Percentiles rank a stretch among this genome's conserved stretches.
phyloP scores from a whole-genome alignment of 2,888 invertebrate species.

The Orthosia cruda region DNA sequence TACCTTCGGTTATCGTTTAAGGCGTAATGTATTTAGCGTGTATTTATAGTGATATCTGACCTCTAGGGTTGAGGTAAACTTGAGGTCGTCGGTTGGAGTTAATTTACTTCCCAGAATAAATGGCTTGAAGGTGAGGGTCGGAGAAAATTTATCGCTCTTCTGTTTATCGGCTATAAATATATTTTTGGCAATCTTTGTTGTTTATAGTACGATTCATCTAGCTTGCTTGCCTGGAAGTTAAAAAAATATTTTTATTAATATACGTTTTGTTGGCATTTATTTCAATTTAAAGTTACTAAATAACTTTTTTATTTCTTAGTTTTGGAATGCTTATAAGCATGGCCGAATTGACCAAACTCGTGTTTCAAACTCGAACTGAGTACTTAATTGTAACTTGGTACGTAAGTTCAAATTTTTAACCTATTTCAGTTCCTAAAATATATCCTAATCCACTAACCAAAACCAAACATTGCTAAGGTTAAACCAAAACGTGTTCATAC shows the following conservation, averaged over 20 bases:
- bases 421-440: too few species aligned
- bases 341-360: not conserved
- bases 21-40: slow-evolving; percentile 58
- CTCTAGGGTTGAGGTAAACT: slow-evolving; percentile 44
- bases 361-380: not conserved
- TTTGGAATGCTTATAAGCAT: not conserved
- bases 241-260: not conserved
- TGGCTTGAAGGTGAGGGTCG: slow-evolving; percentile 52
- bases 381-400: too few species aligned
- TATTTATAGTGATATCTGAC: slow-evolving; percentile 46
- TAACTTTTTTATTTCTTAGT: not conserved
- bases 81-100: slow-evolving; percentile 40
- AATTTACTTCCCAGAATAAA: slow-evolving; percentile 57
- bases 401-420: too few species aligned
- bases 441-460: not conserved
- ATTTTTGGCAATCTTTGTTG: slow-evolving; percentile 2
- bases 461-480: not conserved
- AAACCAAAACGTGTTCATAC: not conserved
- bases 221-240: not conserved
- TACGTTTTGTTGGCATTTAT: not conserved
- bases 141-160: slow-evolving; percentile 32
- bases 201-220: not conserved
- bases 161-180: slow-evolving; percentile 37
- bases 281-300: not conserved
- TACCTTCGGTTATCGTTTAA: slow-evolving; percentile 41